phyloP scores from a whole-genome alignment of 2,888 invertebrate genomes.

The Hypercompe scribonia region DNA sequence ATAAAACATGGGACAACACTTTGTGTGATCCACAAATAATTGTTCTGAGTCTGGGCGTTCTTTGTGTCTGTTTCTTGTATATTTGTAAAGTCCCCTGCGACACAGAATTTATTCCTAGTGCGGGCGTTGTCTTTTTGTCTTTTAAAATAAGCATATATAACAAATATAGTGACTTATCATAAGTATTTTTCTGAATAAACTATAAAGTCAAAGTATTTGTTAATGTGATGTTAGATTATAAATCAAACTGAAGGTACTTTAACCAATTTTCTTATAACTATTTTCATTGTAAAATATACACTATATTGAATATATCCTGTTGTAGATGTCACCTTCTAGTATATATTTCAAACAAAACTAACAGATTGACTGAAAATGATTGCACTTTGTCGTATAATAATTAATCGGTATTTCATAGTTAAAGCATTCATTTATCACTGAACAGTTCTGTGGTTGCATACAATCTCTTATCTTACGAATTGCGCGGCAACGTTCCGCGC shows the following conservation, averaged over 20 bases:
- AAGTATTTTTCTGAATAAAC: background rate
- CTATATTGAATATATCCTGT: background rate
- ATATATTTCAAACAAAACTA: background rate
- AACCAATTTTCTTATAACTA: background rate
- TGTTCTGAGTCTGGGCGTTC: no score
- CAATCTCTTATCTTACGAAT: slow-evolving; percentile 68
- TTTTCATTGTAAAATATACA: background rate
- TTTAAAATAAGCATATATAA: no score
- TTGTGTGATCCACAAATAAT: no score
- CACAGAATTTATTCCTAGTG: no score
- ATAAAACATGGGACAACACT: no score
- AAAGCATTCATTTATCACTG: slow-evolving; percentile 53
- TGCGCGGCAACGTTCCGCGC: slow-evolving; percentile 71
- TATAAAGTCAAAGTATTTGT: background rate
- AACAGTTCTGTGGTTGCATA: slow-evolving; percentile 60
- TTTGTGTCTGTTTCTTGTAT: no score
- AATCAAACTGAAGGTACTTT: background rate
- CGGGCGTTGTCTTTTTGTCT: no score
- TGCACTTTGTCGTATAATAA: background rate
- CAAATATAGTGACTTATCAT: background rate
- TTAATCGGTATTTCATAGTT: slow-evolving; percentile 36
- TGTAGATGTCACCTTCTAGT: background rate
- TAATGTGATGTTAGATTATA: no score
- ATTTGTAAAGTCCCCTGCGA: no score
- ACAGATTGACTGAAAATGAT: background rate